Conservation (phyloP, 2,888 invertebrate species). For the Apotomis capreana region DNA sequence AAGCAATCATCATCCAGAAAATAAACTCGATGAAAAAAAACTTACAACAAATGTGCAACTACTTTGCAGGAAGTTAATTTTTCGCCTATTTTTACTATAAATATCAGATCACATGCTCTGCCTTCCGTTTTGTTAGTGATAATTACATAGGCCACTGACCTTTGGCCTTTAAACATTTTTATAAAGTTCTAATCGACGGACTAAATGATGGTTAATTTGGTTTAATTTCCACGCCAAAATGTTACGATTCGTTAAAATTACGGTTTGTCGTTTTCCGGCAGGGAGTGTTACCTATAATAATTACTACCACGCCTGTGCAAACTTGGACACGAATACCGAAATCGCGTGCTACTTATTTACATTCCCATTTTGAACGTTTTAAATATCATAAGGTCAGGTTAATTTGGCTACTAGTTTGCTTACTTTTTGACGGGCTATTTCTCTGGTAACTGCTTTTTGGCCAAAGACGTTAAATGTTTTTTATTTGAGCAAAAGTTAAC, state of each 20-base stretch:
- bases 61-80: neutral
- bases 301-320: constrained; percentile 34
- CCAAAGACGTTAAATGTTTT: too few relatives aligned
- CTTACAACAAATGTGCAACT: too few relatives aligned
- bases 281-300: constrained; percentile 38
- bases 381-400: too few relatives aligned
- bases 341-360: constrained; percentile 19
- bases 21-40: neutral
- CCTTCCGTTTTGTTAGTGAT: neutral
- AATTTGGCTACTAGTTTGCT: too few relatives aligned
- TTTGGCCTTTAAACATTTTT: constrained; percentile 16
- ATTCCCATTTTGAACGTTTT: neutral
- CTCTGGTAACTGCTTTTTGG: too few relatives aligned
- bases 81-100: neutral
- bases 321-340: constrained; percentile 28
- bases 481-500: too few relatives aligned
- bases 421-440: too few relatives aligned
- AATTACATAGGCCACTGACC: neutral
- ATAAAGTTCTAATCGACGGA: neutral
- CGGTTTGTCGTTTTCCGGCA: constrained; percentile 22
- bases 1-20: too few relatives aligned
- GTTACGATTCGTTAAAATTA: constrained; percentile 29
- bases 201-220: constrained; percentile 11
- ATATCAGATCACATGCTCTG: neutral
- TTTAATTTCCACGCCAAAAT: constrained; percentile 24